These are phyloP conservation scores for Caenorhabditis afra DNA, from an alignment of 2,888 invertebrate genomes.

Conservation along the genomic window DNA sequence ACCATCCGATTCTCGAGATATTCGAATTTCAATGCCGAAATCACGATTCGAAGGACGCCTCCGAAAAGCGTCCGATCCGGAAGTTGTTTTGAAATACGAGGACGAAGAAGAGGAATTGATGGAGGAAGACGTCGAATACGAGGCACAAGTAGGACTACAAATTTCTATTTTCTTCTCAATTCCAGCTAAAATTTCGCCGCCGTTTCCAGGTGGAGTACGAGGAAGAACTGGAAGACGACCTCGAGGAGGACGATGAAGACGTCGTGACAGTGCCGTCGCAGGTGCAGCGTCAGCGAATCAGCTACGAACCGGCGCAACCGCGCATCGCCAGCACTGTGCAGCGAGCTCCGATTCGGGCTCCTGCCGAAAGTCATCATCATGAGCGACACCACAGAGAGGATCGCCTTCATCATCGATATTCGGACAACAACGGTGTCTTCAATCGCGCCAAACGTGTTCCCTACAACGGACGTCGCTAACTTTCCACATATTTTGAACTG, in stretches of 20 bases:
- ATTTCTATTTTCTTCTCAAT: background rate
- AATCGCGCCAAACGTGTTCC: constrained; percentile 18
- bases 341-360: constrained; percentile 5
- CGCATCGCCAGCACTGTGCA: constrained; percentile 17
- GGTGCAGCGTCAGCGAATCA: background rate
- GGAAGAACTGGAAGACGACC: background rate
- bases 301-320: background rate
- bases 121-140: constrained; percentile 20
- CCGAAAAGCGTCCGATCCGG: constrained; percentile 10
- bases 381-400: constrained; percentile 1
- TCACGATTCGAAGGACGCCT: constrained; percentile 38
- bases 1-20: background rate
- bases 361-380: constrained; percentile 4
- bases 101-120: constrained; percentile 27
- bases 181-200: background rate
- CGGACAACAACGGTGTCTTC: background rate
- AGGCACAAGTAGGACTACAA: background rate
- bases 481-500: background rate
- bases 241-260: background rate
- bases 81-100: constrained; percentile 10
- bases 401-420: background rate
- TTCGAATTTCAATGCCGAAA: constrained; percentile 7
- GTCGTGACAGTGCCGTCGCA: background rate
- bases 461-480: constrained; percentile 16
- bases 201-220: constrained; percentile 6